These are phyloP conservation scores for Cheilinus undulatus DNA, from an alignment of 2,113 vertebrate species.

Conservation along the genomic window DNA sequence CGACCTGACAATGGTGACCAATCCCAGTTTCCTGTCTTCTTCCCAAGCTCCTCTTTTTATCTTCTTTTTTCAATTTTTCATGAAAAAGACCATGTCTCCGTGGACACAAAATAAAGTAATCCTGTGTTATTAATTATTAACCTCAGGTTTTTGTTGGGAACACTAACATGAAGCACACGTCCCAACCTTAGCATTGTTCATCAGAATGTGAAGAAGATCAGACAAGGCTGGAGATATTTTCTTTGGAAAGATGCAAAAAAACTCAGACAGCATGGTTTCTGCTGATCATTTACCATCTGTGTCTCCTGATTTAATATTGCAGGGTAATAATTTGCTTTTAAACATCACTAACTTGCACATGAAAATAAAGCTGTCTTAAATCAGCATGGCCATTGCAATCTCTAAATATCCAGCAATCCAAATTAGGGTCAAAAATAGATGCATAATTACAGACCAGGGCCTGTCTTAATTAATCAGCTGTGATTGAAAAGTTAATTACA, in stretches of 20 bases:
- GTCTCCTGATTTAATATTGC: neutral
- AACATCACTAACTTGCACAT: constrained; percentile 15
- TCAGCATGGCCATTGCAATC: constrained; percentile 46
- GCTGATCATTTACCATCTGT: neutral
- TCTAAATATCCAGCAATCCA: constrained; percentile 72
- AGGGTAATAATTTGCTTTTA: constrained; percentile 31
- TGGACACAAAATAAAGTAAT: constrained; percentile 77
- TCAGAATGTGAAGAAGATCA: constrained; percentile 56
- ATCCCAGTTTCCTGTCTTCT: constrained; percentile 27
- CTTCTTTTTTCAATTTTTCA: constrained; percentile 63
- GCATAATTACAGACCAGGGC: constrained; percentile 84
- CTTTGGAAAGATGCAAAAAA: constrained; percentile 6
- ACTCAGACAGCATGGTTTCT: neutral
- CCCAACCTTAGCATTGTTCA: constrained; percentile 47
- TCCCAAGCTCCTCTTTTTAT: constrained; percentile 13
- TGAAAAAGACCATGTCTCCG: constrained; percentile 74
- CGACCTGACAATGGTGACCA: constrained; percentile 52
- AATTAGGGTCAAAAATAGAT: constrained; percentile 81
- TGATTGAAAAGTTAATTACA: constrained; percentile 89
- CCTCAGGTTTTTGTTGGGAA: constrained; percentile 70
- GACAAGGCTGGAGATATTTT: constrained; percentile 26
- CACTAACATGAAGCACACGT: constrained; percentile 66
- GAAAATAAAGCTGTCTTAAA: constrained; percentile 33
- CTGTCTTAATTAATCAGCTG: constrained; percentile 86
- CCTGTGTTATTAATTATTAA: constrained; percentile 79